Base-by-base conservation (phyloP, 2,888 invertebrate genomes). In the Synergus laeviventris region DNA sequence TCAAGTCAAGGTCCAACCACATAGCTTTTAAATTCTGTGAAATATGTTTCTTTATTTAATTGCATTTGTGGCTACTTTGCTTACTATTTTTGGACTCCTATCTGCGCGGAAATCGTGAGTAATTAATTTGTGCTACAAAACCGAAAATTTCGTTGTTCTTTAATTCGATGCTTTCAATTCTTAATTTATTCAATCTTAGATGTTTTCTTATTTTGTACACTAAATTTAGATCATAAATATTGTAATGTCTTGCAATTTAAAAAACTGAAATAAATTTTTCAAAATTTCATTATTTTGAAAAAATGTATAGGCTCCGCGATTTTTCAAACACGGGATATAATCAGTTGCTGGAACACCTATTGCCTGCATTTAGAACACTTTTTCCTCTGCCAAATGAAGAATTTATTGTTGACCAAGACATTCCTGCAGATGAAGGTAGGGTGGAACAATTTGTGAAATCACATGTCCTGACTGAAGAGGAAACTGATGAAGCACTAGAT, bases 31-130 rank as follows among this genome's bases (percentile, higher is more conserved):
- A 81, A 81, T 80, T 79, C 70, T 74, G 76, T 36, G 66, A 83
- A 81, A 83, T 49, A 87, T 87, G 86, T 78, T 81, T 81, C 80
- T 86, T 78, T 84, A 84, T 79, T 79, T 87, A 79, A 77, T 84
- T 77, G 82, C 78, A 76, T 36, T 81, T 18, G 81, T 81, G 74
- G 79, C 83, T 78, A 81, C 83, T 60, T 73, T 85, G 78, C 76
- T 81, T 59, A 79, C 81, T 82, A 86, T 87, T 86, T 87, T 87
- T 87, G 87, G 84, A 86, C 74, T 84, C 24, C 61, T 82, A 54
- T 81, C 82, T 74, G 76, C 81, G 42, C 83, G 76, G 76, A 74
- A 62, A n/a, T 80, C 84, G 87, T 87, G 81, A 87, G 87, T 85
- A 64, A 61, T 31, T 49, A n/a, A 14, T 49, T 31, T 49, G 9